Base-by-base conservation (phyloP, 2,113 vertebrate species). In the Pelecanus crispus region DNA sequence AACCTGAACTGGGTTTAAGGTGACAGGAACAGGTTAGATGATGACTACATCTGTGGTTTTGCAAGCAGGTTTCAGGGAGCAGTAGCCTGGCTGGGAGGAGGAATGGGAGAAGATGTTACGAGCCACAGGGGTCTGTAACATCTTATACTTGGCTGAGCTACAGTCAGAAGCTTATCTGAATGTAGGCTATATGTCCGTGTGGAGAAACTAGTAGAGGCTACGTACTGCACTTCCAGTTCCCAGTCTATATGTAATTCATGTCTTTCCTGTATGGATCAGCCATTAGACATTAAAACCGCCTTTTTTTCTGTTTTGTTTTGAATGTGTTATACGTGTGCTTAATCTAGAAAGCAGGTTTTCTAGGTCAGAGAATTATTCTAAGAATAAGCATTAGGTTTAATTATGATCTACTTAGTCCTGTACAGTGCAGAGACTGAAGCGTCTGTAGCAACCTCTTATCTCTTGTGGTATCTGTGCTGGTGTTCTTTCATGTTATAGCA, bases 351-450 rank as follows among this genome's bases (percentile, higher is more conserved):
- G 49, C 44, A 81, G n/a, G 12, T 81, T 90, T 94, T 88, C 58
- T 83, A 81, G 82, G 85, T 92, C 95, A 95, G 22, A 0, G 1
- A 88, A 61, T 96, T 86, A 77, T 80, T 95, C 59, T 82, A 78
- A 87, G 92, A 92, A 42, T 90, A 95, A 92, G 92, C 71, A 73
- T 82, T 96, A 88, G 49, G 63, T 94, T 91, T 96, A 95, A 82
- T 96, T 93, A 73, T 77, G 74, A 86, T 88, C 75, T 90, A 7
- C 90, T 95, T 94, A 91, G 70, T 83, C 66, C 70, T 93, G n/a
- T 73, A 31, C 61, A 65, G 50, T 78, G 61, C 42, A 70, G 75
- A 58, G 75, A 47, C 55, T 73, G 53, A 90, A 80, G 66, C 31
- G 19, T 80, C 68, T 80, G 49, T 53, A 93, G 62, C 75, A 95